These are phyloP conservation scores for Pteromalus puparum DNA, from an alignment of 1,140 invertebrate species.

Conservation along the genomic window DNA sequence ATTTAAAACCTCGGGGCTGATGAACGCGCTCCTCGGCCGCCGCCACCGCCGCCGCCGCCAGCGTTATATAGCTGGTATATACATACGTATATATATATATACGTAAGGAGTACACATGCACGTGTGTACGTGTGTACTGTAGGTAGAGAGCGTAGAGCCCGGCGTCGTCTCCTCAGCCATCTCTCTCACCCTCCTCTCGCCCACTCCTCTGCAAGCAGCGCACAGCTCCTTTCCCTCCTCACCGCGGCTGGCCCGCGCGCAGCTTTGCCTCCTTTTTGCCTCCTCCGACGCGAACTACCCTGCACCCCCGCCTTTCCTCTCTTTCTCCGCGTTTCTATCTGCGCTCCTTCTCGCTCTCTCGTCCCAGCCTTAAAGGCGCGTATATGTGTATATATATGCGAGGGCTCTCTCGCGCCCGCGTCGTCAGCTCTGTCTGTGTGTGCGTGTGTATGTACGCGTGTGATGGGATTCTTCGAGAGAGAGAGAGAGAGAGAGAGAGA, in stretches of 20 bases:
- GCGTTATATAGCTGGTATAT: neutral
- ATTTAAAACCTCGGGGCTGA: constrained; percentile 77
- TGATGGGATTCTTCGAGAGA: constrained; percentile 41
- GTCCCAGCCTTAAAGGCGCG: too few species aligned
- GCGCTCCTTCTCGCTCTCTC: neutral
- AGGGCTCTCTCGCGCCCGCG: constrained; percentile 13
- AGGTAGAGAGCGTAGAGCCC: neutral
- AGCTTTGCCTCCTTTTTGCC: constrained; percentile 42
- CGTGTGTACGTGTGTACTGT: constrained; percentile 2
- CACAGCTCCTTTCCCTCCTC: constrained; percentile 48
- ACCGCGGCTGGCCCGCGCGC: neutral
- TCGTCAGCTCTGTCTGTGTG: neutral
- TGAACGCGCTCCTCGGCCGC: constrained; percentile 74
- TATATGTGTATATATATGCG: too few species aligned
- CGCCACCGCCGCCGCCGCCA: constrained; percentile 51
- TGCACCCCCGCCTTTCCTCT: constrained; percentile 11
- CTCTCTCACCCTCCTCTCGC: constrained; percentile 28
- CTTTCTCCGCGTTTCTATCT: constrained; percentile 6
- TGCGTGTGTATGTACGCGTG: constrained; percentile 28
- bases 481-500: constrained; percentile 5
- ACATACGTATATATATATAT: constrained; percentile 3
- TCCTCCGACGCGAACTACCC: constrained; percentile 41
- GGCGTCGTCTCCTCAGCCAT: constrained; percentile 32
- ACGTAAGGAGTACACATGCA: constrained; percentile 8
- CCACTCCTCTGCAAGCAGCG: constrained; percentile 46